These are phyloP conservation scores for Phrynocephalus vlangalii DNA, from an alignment of 2,797 vertebrate genomes.

Conservation along the genomic window DNA sequence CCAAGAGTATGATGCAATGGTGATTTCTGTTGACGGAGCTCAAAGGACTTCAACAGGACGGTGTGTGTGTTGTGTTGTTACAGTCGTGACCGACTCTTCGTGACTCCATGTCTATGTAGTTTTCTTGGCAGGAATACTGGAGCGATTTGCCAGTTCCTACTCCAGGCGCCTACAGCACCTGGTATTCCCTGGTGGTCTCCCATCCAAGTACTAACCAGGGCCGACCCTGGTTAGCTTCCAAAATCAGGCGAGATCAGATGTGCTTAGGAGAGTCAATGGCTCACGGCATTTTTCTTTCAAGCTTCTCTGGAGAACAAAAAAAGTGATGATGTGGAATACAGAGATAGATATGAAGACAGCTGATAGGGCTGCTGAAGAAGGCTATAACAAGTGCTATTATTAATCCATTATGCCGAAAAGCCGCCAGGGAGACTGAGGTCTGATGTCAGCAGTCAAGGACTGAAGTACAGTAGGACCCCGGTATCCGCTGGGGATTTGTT, in stretches of 20 bases:
- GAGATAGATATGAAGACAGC: no score
- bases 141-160: no score
- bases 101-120: no score
- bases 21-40: not conserved
- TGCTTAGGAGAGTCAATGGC: not conserved
- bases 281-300: not conserved
- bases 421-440: not conserved
- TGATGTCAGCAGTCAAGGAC: not conserved
- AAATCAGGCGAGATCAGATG: no score
- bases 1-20: not conserved
- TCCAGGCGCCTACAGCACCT: no score
- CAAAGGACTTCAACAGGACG: not conserved
- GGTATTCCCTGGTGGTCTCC: no score
- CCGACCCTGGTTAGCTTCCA: no score
- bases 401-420: not conserved
- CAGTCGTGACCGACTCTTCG: no score
- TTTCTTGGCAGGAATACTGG: no score
- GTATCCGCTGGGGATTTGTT: no score
- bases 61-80: no score
- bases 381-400: not conserved
- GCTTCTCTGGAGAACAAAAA: not conserved
- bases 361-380: not conserved
- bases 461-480: not conserved
- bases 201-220: no score
- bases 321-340: not conserved